Percentiles rank a stretch among this genome's conserved stretches.
Evolutionary conservation across 2,888 invertebrate species (phyloP).

Genomic region (Steromphala cineraria): DNA sequence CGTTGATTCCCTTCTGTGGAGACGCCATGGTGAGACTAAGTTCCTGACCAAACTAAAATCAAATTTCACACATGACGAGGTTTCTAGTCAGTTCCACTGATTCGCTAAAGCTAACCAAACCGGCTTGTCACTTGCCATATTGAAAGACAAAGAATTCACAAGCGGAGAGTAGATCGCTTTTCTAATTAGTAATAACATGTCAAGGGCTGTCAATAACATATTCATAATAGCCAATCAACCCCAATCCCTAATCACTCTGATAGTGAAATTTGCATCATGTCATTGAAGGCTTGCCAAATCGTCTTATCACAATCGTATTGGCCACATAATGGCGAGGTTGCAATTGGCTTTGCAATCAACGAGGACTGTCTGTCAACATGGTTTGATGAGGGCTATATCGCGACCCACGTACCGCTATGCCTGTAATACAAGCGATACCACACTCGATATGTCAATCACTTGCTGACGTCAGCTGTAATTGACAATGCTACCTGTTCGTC

Average conservation of each 20-base stretch:
- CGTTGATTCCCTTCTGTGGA: too few species aligned
- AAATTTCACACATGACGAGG: neutral
- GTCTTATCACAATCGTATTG: constrained; percentile 15
- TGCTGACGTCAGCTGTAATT: constrained; percentile 15
- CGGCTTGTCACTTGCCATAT: constrained; percentile 10
- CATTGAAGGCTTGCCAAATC: neutral
- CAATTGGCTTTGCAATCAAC: constrained; percentile 9
- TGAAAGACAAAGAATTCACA: constrained; percentile 11
- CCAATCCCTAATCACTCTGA: constrained; percentile 9
- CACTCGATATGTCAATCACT: constrained; percentile 15
- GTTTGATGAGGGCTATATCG: neutral
- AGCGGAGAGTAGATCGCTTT: constrained; percentile 2
- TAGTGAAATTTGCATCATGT: constrained; percentile 15
- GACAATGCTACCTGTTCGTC: constrained; percentile 10
- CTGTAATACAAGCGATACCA: constrained; percentile 15
- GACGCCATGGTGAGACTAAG: neutral
- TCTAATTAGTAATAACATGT: constrained; percentile 14
- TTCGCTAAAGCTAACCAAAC: neutral
- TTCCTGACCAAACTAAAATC: neutral
- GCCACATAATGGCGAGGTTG: neutral
- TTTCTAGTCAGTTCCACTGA: neutral
- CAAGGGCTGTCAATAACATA: constrained; percentile 4
- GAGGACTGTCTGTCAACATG: neutral
- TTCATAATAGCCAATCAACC: constrained; percentile 13
- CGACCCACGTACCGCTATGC: neutral